A percentile compares a stretch with the other conserved stretches of the same genome.
These are phyloP conservation scores for Cygnus buccinator DNA, from an alignment of 2,113 vertebrate genomes.

Conservation along the genomic window DNA sequence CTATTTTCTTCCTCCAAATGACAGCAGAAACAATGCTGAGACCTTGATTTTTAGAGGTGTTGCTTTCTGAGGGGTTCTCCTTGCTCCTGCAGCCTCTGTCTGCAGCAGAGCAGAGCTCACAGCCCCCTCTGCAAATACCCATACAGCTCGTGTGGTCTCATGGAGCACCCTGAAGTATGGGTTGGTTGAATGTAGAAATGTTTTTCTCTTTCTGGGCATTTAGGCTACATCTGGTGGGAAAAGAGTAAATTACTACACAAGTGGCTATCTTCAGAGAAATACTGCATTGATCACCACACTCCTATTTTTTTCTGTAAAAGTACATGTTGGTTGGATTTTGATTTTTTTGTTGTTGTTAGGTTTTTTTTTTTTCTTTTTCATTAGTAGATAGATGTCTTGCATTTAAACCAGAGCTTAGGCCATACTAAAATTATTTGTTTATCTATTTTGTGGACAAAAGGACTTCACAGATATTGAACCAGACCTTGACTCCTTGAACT, in stretches of 20 bases:
- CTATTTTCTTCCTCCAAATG: neutral
- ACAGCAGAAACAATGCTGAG: conserved; percentile 29
- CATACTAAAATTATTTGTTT: neutral
- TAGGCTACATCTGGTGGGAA: neutral
- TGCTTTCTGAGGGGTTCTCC: neutral
- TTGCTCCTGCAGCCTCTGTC: neutral
- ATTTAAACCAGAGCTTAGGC: neutral
- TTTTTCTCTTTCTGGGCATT: neutral
- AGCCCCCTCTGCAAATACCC: neutral
- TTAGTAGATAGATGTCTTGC: neutral
- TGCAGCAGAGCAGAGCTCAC: neutral
- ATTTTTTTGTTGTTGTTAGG: neutral
- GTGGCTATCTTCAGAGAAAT: neutral
- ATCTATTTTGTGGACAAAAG: neutral
- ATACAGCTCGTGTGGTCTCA: accelerated
- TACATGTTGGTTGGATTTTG: neutral
- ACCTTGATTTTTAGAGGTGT: neutral
- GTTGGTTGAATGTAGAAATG: neutral
- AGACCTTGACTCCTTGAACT: neutral
- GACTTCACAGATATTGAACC: neutral
- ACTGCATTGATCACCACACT: accelerated
- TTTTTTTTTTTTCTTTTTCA: neutral
- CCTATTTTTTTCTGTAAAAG: neutral
- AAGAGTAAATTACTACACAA: neutral
- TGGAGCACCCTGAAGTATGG: neutral